Evolutionary conservation across 92 coral and sea anemone genomes (phyloP).

Genomic region (Zoanthus solanderi): DNA sequence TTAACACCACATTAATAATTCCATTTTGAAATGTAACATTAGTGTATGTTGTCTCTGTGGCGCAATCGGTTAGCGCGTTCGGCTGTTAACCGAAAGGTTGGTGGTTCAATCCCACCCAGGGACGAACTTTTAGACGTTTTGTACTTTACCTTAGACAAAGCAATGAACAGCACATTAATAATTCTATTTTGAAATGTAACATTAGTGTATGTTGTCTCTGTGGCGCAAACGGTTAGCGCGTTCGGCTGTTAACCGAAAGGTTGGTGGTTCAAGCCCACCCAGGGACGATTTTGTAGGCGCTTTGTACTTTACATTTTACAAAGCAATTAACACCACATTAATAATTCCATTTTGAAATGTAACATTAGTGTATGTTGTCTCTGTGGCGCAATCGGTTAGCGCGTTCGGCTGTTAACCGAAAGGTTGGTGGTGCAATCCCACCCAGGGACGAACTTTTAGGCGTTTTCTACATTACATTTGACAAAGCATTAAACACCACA

Average conservation of each 20-base stretch:
- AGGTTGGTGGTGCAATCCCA: constrained; percentile 75
- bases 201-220: constrained; percentile 44
- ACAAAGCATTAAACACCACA: too few species aligned
- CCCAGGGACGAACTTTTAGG: constrained; percentile 73
- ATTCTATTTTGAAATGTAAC: too few species aligned
- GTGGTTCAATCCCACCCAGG: constrained; percentile 75
- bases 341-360: too few species aligned
- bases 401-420: constrained; percentile 82
- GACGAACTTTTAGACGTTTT: constrained; percentile 12
- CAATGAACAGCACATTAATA: too few species aligned
- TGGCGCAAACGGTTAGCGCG: constrained; percentile 81
- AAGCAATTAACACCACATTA: too few species aligned
- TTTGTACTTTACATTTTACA: too few species aligned
- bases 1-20: too few species aligned
- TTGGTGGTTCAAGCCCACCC: constrained; percentile 75
- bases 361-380: too few species aligned
- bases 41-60: constrained; percentile 69
- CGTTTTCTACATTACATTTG: too few species aligned
- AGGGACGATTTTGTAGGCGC: constrained; percentile 32
- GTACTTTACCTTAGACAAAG: too few species aligned
- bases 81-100: constrained; percentile 80
- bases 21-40: too few species aligned
- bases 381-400: constrained; percentile 82
- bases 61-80: constrained; percentile 82
- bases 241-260: constrained; percentile 82